Percentiles rank a stretch among this genome's conserved stretches.
phyloP scores from a whole-genome alignment of 1,140 invertebrate species.

The Pectinophora gossypiella region DNA sequence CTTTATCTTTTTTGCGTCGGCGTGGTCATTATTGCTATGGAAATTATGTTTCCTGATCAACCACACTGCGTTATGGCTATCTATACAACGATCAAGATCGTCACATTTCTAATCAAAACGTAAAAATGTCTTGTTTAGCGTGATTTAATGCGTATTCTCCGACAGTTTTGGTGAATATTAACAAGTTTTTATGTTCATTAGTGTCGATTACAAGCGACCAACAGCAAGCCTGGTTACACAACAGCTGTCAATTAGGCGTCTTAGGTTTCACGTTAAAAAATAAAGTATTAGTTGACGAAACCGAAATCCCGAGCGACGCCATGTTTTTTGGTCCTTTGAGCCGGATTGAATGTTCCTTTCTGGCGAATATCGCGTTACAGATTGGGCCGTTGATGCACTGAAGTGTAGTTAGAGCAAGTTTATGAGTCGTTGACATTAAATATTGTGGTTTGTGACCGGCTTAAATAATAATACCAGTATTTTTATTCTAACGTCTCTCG shows the following conservation, averaged over 20 bases:
- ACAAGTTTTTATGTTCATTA: background rate
- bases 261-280: slow-evolving; percentile 24
- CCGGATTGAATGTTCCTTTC: slow-evolving; percentile 28
- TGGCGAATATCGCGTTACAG: slow-evolving; percentile 37
- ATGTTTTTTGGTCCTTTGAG: slow-evolving; percentile 31
- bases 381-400: slow-evolving; percentile 14
- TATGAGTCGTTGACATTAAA: background rate
- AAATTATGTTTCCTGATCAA: slow-evolving; percentile 1
- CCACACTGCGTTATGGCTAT: background rate
- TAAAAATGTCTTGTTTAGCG: background rate
- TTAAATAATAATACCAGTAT: too few relatives aligned
- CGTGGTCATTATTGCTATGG: background rate
- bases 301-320: slow-evolving; percentile 11
- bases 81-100: background rate
- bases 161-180: background rate
- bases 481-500: too few relatives aligned
- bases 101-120: background rate
- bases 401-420: slow-evolving; percentile 8
- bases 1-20: background rate
- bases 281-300: slow-evolving; percentile 12
- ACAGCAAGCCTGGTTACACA: slow-evolving; percentile 18
- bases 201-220: slow-evolving; percentile 6
- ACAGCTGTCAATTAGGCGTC: slow-evolving; percentile 23
- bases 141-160: background rate
- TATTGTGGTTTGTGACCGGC: background rate